Base-by-base conservation (phyloP, 2,797 vertebrate species). In the Clarias fuscus region DNA sequence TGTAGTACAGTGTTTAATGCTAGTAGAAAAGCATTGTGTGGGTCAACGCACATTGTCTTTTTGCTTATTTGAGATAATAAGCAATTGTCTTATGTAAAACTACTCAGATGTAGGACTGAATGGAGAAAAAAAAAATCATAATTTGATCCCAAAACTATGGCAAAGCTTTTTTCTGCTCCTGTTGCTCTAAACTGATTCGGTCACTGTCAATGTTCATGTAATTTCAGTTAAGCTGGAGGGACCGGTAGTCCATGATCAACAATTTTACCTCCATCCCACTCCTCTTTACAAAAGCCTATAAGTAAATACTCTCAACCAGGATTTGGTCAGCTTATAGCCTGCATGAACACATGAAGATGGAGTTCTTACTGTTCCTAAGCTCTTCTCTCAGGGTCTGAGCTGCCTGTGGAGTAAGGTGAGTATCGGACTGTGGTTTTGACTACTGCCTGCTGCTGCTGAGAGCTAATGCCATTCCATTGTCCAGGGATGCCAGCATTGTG, bases 391-490 rank as follows among this genome's bases (percentile, higher is more conserved):
- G 70, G 76, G 79, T 82, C 72, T 27, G n/a, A 67, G 81, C 84
- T 72, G 85, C 77, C 82, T 73, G 75, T 85, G 75, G 80, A 70
- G 56, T 71, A 53, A 78, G 62, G 77, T 76, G 68, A 78, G 24
- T 82, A 85, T 85, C 70, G 71, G 72, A 85, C 56, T 91, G 91
- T 92, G 93, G 92, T 93, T 91, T 92, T 91, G 92, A 93, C 92
- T 93, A 92, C 93, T 94, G 93, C 91, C 93, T 91, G 83, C 88
- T 84, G 56, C 61, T 48, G 67, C 90, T 93, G 93, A 90, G 90
- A 90, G 93, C 90, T 92, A 91, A 94, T 93, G 93, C 93, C 96
- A 96, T 96, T 96, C 95, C 95, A 85, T 93, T 93, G 86, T 92
- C 89, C 89, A 89, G 92, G 92, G 92, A 90, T 91, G 56, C 48